phyloP scores from a whole-genome alignment of 2,797 vertebrate genomes.

The Harpagifer antarcticus region DNA sequence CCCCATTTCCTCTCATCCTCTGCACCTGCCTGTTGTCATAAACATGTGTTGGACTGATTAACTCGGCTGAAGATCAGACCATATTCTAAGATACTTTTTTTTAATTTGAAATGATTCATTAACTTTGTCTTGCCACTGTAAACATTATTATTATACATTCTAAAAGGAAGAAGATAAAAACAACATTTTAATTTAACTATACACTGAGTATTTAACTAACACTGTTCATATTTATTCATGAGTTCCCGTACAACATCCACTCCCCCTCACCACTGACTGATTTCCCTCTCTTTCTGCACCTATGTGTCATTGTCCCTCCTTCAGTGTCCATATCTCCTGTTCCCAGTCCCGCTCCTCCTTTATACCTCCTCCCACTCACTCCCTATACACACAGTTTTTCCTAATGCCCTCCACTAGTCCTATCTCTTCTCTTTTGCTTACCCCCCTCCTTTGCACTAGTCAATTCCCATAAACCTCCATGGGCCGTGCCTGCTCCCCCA shows the following conservation, averaged over 20 bases:
- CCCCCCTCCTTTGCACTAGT: slow-evolving; percentile 31
- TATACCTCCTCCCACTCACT: slow-evolving; percentile 34
- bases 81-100: too few relatives aligned
- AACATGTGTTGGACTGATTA: too few relatives aligned
- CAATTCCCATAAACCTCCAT: slow-evolving; percentile 54
- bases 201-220: not conserved
- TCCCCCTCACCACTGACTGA: not conserved
- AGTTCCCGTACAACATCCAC: not conserved
- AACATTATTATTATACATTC: too few relatives aligned
- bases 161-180: too few relatives aligned
- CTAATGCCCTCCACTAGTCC: slow-evolving; percentile 30
- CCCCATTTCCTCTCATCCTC: too few relatives aligned
- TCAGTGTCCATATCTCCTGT: slow-evolving; percentile 32
- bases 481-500: slow-evolving; percentile 39
- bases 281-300: not conserved
- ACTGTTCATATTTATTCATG: not conserved
- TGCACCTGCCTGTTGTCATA: too few relatives aligned
- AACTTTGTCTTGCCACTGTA: too few relatives aligned
- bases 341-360: not conserved
- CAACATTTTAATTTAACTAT: not conserved
- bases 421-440: slow-evolving; percentile 48
- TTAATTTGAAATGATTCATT: too few relatives aligned
- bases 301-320: slow-evolving; percentile 10
- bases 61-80: too few relatives aligned
- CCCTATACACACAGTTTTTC: slow-evolving; percentile 22